phyloP scores from a whole-genome alignment of 2,113 vertebrate species.

The Odontesthes bonariensis region DNA sequence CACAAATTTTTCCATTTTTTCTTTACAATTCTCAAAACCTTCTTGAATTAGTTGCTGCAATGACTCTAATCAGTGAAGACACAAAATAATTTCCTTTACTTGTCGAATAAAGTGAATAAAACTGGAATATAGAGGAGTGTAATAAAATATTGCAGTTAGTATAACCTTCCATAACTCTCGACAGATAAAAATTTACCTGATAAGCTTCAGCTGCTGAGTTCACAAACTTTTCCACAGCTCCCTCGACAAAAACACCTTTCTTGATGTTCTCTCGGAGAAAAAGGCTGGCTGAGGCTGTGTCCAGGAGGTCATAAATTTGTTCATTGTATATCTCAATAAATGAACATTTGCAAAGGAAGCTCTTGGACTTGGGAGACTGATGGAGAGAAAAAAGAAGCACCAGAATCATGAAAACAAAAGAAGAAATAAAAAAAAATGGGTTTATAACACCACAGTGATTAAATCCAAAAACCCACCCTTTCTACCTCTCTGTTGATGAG shows the following conservation, averaged over 20 bases:
- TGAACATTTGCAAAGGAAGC: constrained; percentile 97
- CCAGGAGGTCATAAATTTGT: constrained; percentile 95
- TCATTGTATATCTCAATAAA: constrained; percentile 99
- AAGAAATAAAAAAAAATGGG: background rate
- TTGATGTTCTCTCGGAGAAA: constrained; percentile 97
- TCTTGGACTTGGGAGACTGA: constrained; percentile 89
- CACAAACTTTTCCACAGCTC: constrained; percentile 91
- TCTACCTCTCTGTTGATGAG: constrained; percentile 94
- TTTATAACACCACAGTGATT: background rate
- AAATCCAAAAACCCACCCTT: constrained; percentile 80
- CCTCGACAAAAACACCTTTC: constrained; percentile 95
- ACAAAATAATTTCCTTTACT: too few relatives aligned
- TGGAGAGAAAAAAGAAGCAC: constrained; percentile 36
- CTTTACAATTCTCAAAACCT: too few relatives aligned
- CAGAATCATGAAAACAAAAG: constrained; percentile 1
- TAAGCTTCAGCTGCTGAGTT: constrained; percentile 94
- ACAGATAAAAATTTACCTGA: constrained; percentile 83
- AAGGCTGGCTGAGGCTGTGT: constrained; percentile 91
- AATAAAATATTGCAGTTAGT: too few relatives aligned
- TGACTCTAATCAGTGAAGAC: too few relatives aligned
- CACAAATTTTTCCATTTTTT: too few relatives aligned
- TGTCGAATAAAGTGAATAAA: too few relatives aligned
- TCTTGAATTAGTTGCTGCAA: too few relatives aligned
- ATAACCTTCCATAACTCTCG: background rate
- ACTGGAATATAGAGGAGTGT: too few relatives aligned